These are phyloP conservation scores for Pelobates fuscus DNA, from an alignment of 2,113 vertebrate genomes.

Conservation along the genomic window DNA sequence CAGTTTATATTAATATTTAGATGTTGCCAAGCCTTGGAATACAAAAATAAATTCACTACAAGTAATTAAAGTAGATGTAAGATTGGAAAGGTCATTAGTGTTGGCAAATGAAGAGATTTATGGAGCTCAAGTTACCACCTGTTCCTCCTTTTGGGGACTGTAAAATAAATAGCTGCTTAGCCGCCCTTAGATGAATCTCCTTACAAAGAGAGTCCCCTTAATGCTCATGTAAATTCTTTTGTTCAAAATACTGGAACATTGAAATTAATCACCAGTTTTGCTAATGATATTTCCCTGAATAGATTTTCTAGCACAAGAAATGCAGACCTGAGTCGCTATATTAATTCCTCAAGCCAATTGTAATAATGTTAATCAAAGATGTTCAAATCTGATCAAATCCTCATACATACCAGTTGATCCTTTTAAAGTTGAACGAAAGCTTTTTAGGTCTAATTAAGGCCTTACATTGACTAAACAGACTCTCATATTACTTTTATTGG, in stretches of 20 bases:
- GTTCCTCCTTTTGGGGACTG: constrained; percentile 23
- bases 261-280: constrained; percentile 48
- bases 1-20: constrained; percentile 22
- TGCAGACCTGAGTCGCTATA: constrained; percentile 31
- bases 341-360: constrained; percentile 44
- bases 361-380: constrained; percentile 45
- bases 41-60: constrained; percentile 30
- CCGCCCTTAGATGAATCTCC: constrained; percentile 17
- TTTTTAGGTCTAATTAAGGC: constrained; percentile 42
- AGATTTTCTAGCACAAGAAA: constrained; percentile 29
- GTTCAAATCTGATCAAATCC: constrained; percentile 47
- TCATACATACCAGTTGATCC: constrained; percentile 44
- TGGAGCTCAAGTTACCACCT: constrained; percentile 37
- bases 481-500: constrained; percentile 39
- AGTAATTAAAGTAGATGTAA: constrained; percentile 42
- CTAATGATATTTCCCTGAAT: constrained; percentile 42
- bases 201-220: constrained; percentile 18
- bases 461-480: constrained; percentile 23
- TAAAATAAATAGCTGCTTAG: constrained; percentile 13
- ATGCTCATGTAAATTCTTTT: constrained; percentile 33
- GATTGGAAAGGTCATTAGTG: constrained; percentile 42
- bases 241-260: constrained; percentile 34
- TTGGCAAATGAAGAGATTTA: constrained; percentile 42
- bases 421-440: constrained; percentile 38
- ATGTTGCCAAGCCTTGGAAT: constrained; percentile 33